Evolutionary conservation across 2,113 vertebrate species (phyloP).

Genomic region (Pseudonaja textilis): DNA sequence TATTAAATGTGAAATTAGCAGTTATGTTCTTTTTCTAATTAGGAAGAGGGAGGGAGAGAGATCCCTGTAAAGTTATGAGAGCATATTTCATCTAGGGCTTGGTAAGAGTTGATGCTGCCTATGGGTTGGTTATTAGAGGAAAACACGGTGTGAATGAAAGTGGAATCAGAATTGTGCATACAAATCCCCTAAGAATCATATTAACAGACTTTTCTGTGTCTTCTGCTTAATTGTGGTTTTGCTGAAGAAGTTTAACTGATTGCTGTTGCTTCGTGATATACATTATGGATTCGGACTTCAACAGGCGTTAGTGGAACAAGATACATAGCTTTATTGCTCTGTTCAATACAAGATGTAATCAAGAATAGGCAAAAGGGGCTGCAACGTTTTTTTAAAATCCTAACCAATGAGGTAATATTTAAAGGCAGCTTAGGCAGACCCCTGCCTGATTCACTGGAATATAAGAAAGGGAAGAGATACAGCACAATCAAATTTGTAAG

Average conservation of each 20-base stretch:
- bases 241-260: neutral
- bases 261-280: neutral
- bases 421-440: neutral
- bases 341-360: neutral
- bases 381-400: neutral
- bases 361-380: neutral
- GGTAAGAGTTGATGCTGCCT: neutral
- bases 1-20: neutral
- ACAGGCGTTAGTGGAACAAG: neutral
- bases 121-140: neutral
- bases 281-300: neutral
- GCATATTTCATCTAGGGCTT: neutral
- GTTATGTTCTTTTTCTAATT: neutral
- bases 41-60: neutral
- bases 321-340: neutral
- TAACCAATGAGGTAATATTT: neutral
- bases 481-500: neutral
- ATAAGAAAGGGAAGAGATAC: neutral
- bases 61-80: neutral
- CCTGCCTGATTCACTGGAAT: neutral
- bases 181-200: neutral
- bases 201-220: neutral
- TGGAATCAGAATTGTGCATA: neutral
- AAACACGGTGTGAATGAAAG: neutral
- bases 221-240: neutral